phyloP scores from a whole-genome alignment of 2,888 invertebrate species.

The Epistrophe eligans region DNA sequence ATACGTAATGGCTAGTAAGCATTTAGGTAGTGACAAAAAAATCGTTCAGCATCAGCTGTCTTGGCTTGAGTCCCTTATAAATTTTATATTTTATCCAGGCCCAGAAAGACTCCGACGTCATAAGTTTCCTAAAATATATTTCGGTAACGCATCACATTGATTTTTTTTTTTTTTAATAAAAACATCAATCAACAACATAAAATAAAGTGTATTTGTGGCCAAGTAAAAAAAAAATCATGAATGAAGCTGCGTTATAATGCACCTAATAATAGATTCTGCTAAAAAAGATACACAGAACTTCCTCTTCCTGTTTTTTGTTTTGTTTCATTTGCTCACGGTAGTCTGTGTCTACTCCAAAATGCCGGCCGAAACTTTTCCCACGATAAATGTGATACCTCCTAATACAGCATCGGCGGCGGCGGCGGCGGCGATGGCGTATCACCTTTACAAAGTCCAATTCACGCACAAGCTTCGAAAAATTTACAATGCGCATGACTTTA shows the following conservation, averaged over 20 bases:
- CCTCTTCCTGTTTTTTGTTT: neutral
- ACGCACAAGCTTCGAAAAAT: neutral
- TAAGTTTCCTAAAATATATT: conserved; percentile 1
- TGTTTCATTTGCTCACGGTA: neutral
- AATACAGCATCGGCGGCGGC: conserved; percentile 3
- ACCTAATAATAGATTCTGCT: conserved; percentile 4
- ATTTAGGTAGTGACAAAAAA: too few relatives aligned
- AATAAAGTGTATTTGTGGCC: neutral
- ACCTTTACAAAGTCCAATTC: conserved; percentile 17
- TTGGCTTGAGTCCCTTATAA: too few relatives aligned
- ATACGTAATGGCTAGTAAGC: too few relatives aligned
- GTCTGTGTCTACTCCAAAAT: conserved; percentile 2
- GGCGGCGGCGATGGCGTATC: neutral
- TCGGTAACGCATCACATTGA: neutral
- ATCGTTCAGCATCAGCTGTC: too few relatives aligned
- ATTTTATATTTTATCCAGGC: neutral
- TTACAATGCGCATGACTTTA: conserved; percentile 20
- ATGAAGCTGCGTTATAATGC: conserved; percentile 9
- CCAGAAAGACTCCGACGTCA: neutral
- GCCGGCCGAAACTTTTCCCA: conserved; percentile 22
- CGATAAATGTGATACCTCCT: neutral
- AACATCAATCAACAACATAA: conserved; percentile 1
- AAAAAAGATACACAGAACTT: conserved; percentile 22
- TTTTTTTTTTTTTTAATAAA: neutral
- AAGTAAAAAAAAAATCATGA: conserved; percentile 4